Evolutionary conservation across 2,888 invertebrate species (phyloP).

Genomic region (Chymomyza fuscimana): DNA sequence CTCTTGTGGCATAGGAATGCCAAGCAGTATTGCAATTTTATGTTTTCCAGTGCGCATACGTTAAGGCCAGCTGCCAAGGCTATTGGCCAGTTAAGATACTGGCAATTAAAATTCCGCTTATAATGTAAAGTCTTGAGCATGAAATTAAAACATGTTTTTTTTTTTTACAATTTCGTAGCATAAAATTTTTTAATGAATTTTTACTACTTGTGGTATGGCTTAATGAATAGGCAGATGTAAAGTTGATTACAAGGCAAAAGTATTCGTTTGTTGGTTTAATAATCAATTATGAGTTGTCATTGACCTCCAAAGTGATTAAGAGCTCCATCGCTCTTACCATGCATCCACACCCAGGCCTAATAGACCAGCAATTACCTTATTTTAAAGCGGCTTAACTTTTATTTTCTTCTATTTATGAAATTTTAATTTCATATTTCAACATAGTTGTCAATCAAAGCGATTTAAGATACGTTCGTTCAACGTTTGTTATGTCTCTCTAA

Average conservation of each 20-base stretch:
- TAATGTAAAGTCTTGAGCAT: slow-evolving; percentile 67
- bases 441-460: slow-evolving; percentile 70
- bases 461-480: slow-evolving; percentile 22
- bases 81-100: slow-evolving; percentile 28
- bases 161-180: slow-evolving; percentile 16
- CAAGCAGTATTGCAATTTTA: slow-evolving; percentile 41
- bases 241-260: background rate
- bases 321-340: background rate
- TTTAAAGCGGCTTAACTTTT: slow-evolving; percentile 67
- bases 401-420: slow-evolving; percentile 64
- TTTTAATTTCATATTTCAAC: slow-evolving; percentile 75
- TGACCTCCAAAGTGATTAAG: slow-evolving; percentile 64
- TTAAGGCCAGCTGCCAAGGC: slow-evolving; percentile 38
- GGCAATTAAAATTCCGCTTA: slow-evolving; percentile 67
- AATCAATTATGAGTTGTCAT: slow-evolving; percentile 70
- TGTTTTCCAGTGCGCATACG: slow-evolving; percentile 54
- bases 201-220: background rate
- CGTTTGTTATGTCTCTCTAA: background rate
- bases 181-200: background rate
- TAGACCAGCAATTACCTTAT: slow-evolving; percentile 69
- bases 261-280: slow-evolving; percentile 48
- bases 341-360: slow-evolving; percentile 65
- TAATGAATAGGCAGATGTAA: slow-evolving; percentile 1
- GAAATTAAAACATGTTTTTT: slow-evolving; percentile 73
- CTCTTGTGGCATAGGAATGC: slow-evolving; percentile 29